Evolutionary conservation across 2,888 invertebrate genomes (phyloP).

Genomic region (Nemotelus pantherinus): DNA sequence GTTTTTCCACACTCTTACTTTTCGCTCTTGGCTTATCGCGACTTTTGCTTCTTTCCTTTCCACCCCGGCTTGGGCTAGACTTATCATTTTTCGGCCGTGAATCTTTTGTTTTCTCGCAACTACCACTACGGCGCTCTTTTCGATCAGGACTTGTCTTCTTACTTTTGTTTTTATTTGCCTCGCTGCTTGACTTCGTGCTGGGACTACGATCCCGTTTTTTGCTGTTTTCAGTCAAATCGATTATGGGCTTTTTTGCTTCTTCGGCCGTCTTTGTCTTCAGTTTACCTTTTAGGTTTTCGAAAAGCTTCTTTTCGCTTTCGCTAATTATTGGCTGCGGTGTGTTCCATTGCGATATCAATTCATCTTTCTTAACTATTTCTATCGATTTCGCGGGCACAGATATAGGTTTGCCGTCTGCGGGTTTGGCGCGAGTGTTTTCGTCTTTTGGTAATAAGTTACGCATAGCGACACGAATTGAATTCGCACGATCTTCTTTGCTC

Average conservation of each 20-base stretch:
- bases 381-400: slow-evolving; percentile 54
- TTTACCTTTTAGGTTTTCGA: slow-evolving; percentile 66
- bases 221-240: slow-evolving; percentile 51
- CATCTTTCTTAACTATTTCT: slow-evolving; percentile 64
- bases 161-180: slow-evolving; percentile 54
- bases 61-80: background rate
- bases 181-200: slow-evolving; percentile 57
- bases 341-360: slow-evolving; percentile 69
- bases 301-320: slow-evolving; percentile 69
- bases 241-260: slow-evolving; percentile 51
- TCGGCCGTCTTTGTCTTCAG: slow-evolving; percentile 59
- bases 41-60: slow-evolving; percentile 3
- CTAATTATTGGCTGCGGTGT: slow-evolving; percentile 68
- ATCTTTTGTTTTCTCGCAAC: background rate
- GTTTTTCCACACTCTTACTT: background rate
- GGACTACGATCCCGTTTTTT: slow-evolving; percentile 60
- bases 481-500: slow-evolving; percentile 65
- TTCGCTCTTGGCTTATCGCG: background rate
- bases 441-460: slow-evolving; percentile 66
- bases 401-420: slow-evolving; percentile 57
- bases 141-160: slow-evolving; percentile 49
- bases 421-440: slow-evolving; percentile 56
- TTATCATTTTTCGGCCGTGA: background rate
- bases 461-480: slow-evolving; percentile 75
- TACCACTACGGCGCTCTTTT: background rate